Conservation (phyloP, 1,140 invertebrate genomes). For the Scaptomyza graminum region DNA sequence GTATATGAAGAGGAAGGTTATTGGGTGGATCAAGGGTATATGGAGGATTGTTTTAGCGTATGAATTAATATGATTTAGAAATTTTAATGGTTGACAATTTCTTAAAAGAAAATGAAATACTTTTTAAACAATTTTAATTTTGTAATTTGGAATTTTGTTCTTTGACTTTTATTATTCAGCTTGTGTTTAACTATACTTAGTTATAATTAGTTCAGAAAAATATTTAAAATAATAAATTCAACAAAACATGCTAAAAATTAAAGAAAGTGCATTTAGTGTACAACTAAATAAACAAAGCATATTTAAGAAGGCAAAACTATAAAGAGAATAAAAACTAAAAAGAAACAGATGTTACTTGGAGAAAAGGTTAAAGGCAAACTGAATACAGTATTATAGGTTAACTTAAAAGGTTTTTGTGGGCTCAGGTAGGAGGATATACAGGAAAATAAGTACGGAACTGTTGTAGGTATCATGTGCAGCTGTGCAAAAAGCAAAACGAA, state of each 20-base stretch:
- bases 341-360: constrained; percentile 11
- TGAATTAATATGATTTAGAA: constrained; percentile 36
- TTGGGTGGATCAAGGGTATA: not conserved
- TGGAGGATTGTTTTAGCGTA: not conserved
- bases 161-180: constrained; percentile 62
- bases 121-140: constrained; percentile 15
- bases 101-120: constrained; percentile 22
- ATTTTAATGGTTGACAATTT: constrained; percentile 23
- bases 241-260: constrained; percentile 38
- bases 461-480: constrained; percentile 49
- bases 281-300: constrained; percentile 33
- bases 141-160: constrained; percentile 64
- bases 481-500: constrained; percentile 51
- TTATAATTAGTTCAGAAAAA: constrained; percentile 41
- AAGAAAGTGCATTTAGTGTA: constrained; percentile 35
- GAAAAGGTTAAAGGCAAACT: constrained; percentile 12
- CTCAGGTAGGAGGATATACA: constrained; percentile 16
- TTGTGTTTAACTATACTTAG: constrained; percentile 37
- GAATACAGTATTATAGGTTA: constrained; percentile 4
- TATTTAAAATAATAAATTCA: constrained; percentile 24
- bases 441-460: constrained; percentile 19
- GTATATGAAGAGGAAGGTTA: constrained; percentile 23
- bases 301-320: constrained; percentile 13
- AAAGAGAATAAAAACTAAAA: constrained; percentile 26
- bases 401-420: constrained; percentile 11